Conservation (phyloP, 2,113 vertebrate genomes). For the Upupa epops region DNA sequence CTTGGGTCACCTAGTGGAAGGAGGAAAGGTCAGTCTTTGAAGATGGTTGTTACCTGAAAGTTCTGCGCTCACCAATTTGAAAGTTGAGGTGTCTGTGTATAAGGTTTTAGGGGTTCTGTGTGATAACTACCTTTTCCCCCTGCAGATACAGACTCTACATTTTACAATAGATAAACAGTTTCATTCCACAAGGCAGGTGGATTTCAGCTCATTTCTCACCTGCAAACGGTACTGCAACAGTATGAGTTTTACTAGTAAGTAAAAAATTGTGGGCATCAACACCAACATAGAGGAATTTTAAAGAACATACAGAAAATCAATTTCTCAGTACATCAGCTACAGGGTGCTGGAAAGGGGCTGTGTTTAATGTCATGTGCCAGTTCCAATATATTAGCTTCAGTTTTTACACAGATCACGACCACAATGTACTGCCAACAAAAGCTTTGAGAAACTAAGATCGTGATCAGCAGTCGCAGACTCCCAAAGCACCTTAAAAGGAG, state of each 20-base stretch:
- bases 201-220: neutral
- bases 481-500: neutral
- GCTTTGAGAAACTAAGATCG: neutral
- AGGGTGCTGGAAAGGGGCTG: neutral
- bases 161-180: neutral
- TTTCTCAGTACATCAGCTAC: neutral
- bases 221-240: neutral
- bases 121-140: neutral
- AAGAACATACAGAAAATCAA: neutral
- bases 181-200: neutral
- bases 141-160: neutral
- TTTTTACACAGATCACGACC: neutral
- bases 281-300: neutral
- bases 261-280: neutral
- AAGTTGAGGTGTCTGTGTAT: neutral
- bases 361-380: neutral
- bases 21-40: conserved; percentile 1
- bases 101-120: neutral
- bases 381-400: neutral
- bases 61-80: neutral
- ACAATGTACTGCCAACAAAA: neutral
- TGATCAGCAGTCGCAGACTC: neutral
- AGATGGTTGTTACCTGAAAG: neutral
- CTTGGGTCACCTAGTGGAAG: conserved; percentile 74
- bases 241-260: neutral